These are phyloP conservation scores for Augochlorella aurata DNA, from an alignment of 2,888 invertebrate genomes.

Conservation along the genomic window DNA sequence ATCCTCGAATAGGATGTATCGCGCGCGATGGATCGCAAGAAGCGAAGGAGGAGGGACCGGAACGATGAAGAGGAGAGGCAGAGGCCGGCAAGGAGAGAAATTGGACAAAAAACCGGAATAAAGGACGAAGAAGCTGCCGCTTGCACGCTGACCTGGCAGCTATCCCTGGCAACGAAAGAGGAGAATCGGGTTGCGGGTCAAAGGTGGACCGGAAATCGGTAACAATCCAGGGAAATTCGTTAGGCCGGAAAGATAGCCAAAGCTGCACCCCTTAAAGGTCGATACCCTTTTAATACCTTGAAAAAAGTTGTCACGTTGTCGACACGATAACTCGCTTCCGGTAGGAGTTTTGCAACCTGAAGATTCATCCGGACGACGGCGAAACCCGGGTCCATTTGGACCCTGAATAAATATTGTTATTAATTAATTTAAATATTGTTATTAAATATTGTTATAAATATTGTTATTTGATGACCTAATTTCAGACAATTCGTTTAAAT, in stretches of 20 bases:
- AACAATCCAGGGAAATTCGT: conserved; percentile 18
- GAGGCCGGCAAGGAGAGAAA: conserved; percentile 9
- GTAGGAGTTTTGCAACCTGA: not conserved
- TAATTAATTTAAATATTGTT: too few relatives aligned
- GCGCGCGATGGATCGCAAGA: conserved; percentile 10
- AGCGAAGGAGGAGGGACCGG: not conserved
- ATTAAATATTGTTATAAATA: too few relatives aligned
- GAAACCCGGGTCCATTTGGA: too few relatives aligned
- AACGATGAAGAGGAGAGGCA: not conserved
- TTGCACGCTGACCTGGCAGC: conserved; percentile 37
- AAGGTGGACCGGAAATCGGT: conserved; percentile 5
- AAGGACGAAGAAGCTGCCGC: conserved; percentile 18
- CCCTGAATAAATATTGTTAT: too few relatives aligned
- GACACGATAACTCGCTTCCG: not conserved
- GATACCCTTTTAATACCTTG: not conserved
- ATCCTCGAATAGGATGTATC: conserved; percentile 1
- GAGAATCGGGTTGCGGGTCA: not conserved
- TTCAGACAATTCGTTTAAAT: too few relatives aligned
- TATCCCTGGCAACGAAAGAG: conserved; percentile 21
- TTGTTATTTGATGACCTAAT: too few relatives aligned
- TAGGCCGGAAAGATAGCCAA: not conserved
- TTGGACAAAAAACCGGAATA: conserved; percentile 27
- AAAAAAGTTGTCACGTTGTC: not conserved
- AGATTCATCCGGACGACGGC: not conserved
- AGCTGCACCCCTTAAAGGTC: not conserved